Percentiles rank a stretch among this genome's conserved stretches.
These are phyloP conservation scores for Prenolepis imparis DNA, from an alignment of 2,888 invertebrate species.

Conservation along the genomic window DNA sequence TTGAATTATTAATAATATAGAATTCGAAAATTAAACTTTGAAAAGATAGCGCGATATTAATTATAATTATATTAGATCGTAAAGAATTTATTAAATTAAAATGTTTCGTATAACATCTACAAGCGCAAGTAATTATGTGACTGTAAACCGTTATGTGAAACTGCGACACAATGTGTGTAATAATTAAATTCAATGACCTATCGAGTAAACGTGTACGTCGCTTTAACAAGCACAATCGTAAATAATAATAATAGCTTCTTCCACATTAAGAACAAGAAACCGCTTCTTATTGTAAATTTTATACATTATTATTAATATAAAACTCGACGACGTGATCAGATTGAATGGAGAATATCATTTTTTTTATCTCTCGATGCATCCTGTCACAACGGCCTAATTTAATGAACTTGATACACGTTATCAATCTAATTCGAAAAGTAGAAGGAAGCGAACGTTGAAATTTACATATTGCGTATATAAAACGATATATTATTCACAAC, in stretches of 20 bases:
- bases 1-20: not conserved
- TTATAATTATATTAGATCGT: not conserved
- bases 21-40: not conserved
- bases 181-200: slow-evolving; percentile 56
- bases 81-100: not conserved
- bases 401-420: slow-evolving; percentile 24
- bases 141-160: slow-evolving; percentile 36
- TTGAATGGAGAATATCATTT: not conserved
- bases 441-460: not conserved
- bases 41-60: not conserved
- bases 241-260: slow-evolving; percentile 28
- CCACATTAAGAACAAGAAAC: not conserved
- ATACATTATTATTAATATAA: not conserved
- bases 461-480: not conserved
- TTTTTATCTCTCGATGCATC: slow-evolving; percentile 35
- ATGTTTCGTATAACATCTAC: not conserved
- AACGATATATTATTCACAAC: not conserved
- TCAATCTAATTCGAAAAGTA: not conserved
- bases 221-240: not conserved
- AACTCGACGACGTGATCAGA: not conserved
- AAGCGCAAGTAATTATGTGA: not conserved
- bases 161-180: not conserved
- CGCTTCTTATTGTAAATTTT: not conserved
- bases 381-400: slow-evolving; percentile 1
- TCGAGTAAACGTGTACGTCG: slow-evolving; percentile 11